These are phyloP conservation scores for Amphimedon queenslandica DNA, from an alignment of 37 sponge, comb jelly and placozoan genomes.

Conservation along the genomic window DNA sequence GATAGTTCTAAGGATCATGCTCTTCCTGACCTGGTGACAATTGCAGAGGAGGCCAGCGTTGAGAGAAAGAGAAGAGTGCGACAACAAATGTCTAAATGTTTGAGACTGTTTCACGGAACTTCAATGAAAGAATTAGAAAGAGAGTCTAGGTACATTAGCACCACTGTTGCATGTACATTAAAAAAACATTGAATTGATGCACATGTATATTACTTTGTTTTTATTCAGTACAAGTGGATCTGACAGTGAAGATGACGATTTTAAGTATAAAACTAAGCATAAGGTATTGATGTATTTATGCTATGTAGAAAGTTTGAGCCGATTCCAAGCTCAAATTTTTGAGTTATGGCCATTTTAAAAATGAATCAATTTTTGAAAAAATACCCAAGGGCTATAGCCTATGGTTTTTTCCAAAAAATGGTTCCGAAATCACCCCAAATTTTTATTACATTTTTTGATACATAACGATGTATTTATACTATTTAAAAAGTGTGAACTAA, in stretches of 20 bases:
- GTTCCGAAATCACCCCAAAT: too few relatives aligned
- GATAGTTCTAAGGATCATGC: not conserved
- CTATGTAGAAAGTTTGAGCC: too few relatives aligned
- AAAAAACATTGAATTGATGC: not conserved
- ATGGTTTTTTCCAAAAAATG: too few relatives aligned
- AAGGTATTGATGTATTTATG: too few relatives aligned
- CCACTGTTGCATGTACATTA: not conserved
- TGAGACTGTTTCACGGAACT: constrained; percentile 20
- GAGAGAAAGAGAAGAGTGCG: not conserved
- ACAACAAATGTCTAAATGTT: not conserved
- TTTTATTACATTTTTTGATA: too few relatives aligned
- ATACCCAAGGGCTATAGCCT: too few relatives aligned
- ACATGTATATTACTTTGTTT: not conserved
- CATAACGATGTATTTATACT: too few relatives aligned
- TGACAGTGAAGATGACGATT: constrained; percentile 41
- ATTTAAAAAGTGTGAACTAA: too few relatives aligned
- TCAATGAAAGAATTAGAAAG: constrained; percentile 7
- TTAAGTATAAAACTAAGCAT: too few relatives aligned
- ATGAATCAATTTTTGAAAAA: too few relatives aligned
- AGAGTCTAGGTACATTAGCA: constrained; percentile 41
- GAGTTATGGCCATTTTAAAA: too few relatives aligned
- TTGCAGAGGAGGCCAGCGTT: not conserved
- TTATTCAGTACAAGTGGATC: constrained; percentile 59
- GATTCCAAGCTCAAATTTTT: too few relatives aligned
- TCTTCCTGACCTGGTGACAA: constrained; percentile 17